Conservation (phyloP, 2,888 invertebrate species). For the Trichogramma evanescens region DNA sequence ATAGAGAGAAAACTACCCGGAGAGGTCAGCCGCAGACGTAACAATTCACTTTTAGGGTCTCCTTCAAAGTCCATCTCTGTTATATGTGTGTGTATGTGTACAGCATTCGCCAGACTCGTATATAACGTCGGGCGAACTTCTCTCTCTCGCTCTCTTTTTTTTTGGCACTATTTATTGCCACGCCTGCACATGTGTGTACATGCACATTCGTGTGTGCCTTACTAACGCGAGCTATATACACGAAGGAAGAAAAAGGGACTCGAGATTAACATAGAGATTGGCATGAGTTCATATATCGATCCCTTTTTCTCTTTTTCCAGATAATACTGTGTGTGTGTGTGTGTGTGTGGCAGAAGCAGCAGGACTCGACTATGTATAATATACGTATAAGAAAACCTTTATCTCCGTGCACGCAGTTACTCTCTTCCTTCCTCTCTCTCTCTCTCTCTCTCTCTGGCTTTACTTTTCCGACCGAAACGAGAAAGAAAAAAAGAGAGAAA, state of each 20-base stretch:
- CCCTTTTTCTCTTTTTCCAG: conserved; percentile 24
- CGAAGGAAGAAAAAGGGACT: conserved; percentile 4
- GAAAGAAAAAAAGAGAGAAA: too few relatives aligned
- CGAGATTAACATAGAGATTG: conserved; percentile 47
- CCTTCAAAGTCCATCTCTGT: conserved; percentile 32
- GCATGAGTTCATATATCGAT: conserved; percentile 46
- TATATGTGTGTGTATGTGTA: conserved; percentile 28
- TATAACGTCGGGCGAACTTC: conserved; percentile 10
- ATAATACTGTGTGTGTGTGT: not conserved
- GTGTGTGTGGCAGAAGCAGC: too few relatives aligned
- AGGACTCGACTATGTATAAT: too few relatives aligned
- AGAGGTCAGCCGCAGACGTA: conserved; percentile 47
- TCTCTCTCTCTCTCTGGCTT: too few relatives aligned
- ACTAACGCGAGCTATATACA: not conserved
- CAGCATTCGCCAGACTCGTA: conserved; percentile 24
- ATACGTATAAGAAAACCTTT: too few relatives aligned
- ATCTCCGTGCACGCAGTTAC: too few relatives aligned
- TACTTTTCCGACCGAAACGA: too few relatives aligned
- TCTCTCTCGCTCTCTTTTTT: too few relatives aligned
- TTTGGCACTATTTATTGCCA: too few relatives aligned
- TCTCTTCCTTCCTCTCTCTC: too few relatives aligned
- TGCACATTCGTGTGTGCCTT: conserved; percentile 17
- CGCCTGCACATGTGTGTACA: not conserved
- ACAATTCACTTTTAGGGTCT: conserved; percentile 48
- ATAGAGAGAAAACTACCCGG: too few relatives aligned